Evolutionary conservation across 1,140 invertebrate species (phyloP).

Genomic region (Hyles euphorbiae): DNA sequence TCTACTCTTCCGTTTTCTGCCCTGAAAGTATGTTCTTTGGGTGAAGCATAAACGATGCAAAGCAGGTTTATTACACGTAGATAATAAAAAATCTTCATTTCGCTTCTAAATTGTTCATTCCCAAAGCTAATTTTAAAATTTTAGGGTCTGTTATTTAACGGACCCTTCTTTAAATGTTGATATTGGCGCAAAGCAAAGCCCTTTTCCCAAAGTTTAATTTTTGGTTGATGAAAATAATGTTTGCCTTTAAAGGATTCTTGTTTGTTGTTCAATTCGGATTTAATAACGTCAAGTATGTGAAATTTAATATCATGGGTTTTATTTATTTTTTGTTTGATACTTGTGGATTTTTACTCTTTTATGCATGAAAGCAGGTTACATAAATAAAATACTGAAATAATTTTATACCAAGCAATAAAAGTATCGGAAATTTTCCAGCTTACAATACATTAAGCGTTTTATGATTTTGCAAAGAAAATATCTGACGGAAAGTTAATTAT

Average conservation of each 20-base stretch:
- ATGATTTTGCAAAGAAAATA: too few relatives aligned
- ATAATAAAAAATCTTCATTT: constrained; percentile 11
- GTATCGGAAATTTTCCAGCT: too few relatives aligned
- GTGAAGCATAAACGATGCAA: constrained; percentile 3
- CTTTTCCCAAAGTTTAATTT: neutral
- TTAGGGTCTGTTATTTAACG: constrained; percentile 1
- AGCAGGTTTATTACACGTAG: constrained; percentile 6
- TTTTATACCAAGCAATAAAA: too few relatives aligned
- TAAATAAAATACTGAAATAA: too few relatives aligned
- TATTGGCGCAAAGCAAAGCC: neutral
- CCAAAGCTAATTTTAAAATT: constrained; percentile 2
- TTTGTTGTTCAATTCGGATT: neutral
- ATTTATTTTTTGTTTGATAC: too few relatives aligned
- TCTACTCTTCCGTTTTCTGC: too few relatives aligned
- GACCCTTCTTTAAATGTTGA: neutral
- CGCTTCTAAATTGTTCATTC: constrained; percentile 6
- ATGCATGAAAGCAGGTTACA: too few relatives aligned
- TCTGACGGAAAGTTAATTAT: too few relatives aligned
- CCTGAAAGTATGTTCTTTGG: too few relatives aligned
- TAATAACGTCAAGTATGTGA: too few relatives aligned
- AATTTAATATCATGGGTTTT: too few relatives aligned
- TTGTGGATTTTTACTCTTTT: neutral
- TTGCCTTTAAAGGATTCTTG: constrained; percentile 1
- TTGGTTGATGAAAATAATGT: constrained; percentile 1
- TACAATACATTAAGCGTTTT: too few relatives aligned